Evolutionary conservation across 2,888 invertebrate genomes (phyloP), one percentile per base, ranked within the genome.

Genomic region (Poecilobothrus nobilitatus): DNA sequence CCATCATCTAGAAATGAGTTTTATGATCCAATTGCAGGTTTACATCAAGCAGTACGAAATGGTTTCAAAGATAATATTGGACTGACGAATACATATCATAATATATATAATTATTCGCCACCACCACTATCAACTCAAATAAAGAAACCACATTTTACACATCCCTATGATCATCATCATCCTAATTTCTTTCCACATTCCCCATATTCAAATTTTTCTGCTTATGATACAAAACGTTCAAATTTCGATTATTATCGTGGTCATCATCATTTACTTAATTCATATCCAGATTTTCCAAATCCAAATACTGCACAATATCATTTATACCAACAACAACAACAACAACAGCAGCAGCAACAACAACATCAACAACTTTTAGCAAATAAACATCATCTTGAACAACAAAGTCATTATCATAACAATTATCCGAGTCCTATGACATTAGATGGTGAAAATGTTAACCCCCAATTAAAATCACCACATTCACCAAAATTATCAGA

Each of bases 41-140:
- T 63, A 22, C 63, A 63, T 63, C 63, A 63, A 63, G 22, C 63
- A 20, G 63, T 63, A 20, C 63, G 63, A 20, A 63, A 63, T 22
- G 22, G 63, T 18, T 53, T 53, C 18, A 53, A 53, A 53, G 53
- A 53, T 53, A 53, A 53, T 53, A 53, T 53, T 53, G 53, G 53
- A 6, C 7, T 53, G n/a, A 15, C 53, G 15, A 53, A 53, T 53
- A 53, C 53, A 53, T 53, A 53, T 53, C 53, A 53, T 18, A 53
- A 53, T 53, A 53, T 53, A 3, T 53, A 53, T 53, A 53, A 53
- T 22, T 63, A 63, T 63, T 63, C 63, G 7, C 63, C 63, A 22
- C n/a, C 61, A 20, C 22, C 10, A 10, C 1, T 22, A 22, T 5
- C 22, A 22, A 22, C 6, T 63, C 22, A 63, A 20, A 20, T 22